Evolutionary conservation across 2,888 invertebrate genomes (phyloP).

Genomic region (Meiosimyza platycephala): DNA sequence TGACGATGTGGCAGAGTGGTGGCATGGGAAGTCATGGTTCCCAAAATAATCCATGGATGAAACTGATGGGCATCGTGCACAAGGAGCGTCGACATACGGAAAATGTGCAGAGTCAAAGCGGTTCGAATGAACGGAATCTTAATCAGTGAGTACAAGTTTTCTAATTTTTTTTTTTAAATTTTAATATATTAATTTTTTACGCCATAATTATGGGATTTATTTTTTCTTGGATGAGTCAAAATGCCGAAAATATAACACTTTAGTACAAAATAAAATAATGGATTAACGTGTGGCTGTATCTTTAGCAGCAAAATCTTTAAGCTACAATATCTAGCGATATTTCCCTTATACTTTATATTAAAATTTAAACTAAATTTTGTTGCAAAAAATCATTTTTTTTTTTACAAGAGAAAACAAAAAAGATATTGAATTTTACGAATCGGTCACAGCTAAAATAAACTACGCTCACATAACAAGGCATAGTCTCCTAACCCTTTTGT

Average conservation of each 20-base stretch:
- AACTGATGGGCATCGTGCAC: slow-evolving; percentile 84
- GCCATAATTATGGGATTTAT: too few species aligned
- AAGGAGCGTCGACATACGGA: slow-evolving; percentile 79
- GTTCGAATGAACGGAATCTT: slow-evolving; percentile 74
- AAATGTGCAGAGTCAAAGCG: slow-evolving; percentile 70
- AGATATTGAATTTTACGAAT: too few species aligned
- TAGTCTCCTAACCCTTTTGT: neutral
- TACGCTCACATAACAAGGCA: neutral
- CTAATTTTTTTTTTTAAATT: neutral
- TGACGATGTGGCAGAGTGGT: slow-evolving; percentile 83
- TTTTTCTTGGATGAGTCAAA: too few species aligned
- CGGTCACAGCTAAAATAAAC: neutral
- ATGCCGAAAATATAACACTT: too few species aligned
- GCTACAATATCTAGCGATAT: too few species aligned
- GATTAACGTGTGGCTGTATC: too few species aligned
- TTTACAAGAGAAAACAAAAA: too few species aligned
- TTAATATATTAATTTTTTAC: too few species aligned
- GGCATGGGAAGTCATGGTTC: slow-evolving; percentile 81
- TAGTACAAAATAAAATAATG: too few species aligned
- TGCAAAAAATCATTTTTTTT: neutral
- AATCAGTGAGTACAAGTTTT: slow-evolving; percentile 74
- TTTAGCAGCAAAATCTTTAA: too few species aligned
- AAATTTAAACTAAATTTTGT: too few species aligned
- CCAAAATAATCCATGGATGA: slow-evolving; percentile 86
- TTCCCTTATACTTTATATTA: too few species aligned